Base-by-base conservation (phyloP, 2,888 invertebrate genomes). In the Mellilla xanthometata region DNA sequence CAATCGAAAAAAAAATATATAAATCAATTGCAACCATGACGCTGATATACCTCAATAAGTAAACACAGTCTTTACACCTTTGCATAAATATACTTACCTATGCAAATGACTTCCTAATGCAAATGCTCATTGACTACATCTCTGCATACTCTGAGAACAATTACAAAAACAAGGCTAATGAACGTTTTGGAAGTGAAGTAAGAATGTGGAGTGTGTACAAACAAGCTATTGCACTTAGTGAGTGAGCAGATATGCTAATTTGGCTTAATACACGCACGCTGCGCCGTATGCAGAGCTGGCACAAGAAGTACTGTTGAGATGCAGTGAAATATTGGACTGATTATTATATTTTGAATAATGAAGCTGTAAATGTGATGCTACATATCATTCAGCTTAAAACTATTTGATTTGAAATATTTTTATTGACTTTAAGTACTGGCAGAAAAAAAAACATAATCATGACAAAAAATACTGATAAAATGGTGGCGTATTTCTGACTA, bases 191-290 rank as follows among this genome's bases (percentile, higher is more conserved):
- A 46, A 54, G 52, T 44, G 68, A 72, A 12, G 70, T 73, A 81
- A 79, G 84, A 83, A 80, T 79, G 74, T 65, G 65, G 74, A 84
- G 82, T 81, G 77, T 72, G 80, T 76, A 76, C 70, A 75, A 84
- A 89, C 89, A 89, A 77, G 88, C 79, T 74, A 87, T 87, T 84
- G 88, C 88, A 89, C 88, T 88, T 87, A 88, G 85, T 69, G 71
- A 76, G 73, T 68, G 76, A 71, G 73, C 78, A 71, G 80, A 84
- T 87, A 89, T 89, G 88, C 86, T 83, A 85, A 88, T 87, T 81
- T 76, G 79, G 74, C 77, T 75, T 79, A 73, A 73, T 68, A 67
- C 67, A 72, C 62, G 67, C 74, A 73, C 82, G 80, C 77, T 81
- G 81, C 74, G 75, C 68, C 69, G 77, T 75, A 68, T 79, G 74